Base-by-base conservation (phyloP, 2,888 invertebrate species). In the Danaus chrysippus region DNA sequence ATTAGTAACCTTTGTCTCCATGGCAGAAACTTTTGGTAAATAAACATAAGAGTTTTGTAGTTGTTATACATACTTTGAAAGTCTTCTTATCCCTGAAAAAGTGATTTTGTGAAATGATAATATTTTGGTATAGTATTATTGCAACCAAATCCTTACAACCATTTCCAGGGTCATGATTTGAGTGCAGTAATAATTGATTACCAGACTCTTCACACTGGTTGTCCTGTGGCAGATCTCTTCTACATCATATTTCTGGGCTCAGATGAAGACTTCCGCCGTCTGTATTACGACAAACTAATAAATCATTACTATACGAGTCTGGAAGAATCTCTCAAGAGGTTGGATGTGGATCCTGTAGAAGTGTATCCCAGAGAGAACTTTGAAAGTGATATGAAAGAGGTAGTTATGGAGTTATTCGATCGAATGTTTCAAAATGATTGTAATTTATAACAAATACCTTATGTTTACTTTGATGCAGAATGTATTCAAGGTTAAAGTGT, bases 191-290 rank as follows among this genome's bases (percentile, higher is more conserved):
- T 79, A 0, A 74, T 87, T 15, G 87, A 87, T 67, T 82, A 80
- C 54, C 87, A 87, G 68, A 82, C 83, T 0, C 61, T 86, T 8
- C 78, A 79, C 59, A 73, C 74, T 0, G 81, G 81, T 6, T 74
- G 78, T 49, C 79, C 78, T 0, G 68, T 78, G 13, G 64, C 72
- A 0, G 87, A 87, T 68, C 75, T 87, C 10, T 60, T 86, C 12
- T 85, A 85, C 73, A 81, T 86, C 67, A 77, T 86, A 58, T 78
- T 82, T 70, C 70, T 78, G 1, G 80, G 85, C 34, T 76, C 86
- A 0, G 86, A 85, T 67, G 76, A 76, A 46, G 65, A 75, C 65
- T 86, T 87, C 75, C 73, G 87, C 1, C 72, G 68, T 8, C 54
- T 73, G 41, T 65, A 77, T 61, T 76, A 69, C 59, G 59, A 71